Percentiles rank a stretch among this genome's conserved stretches.
Conservation (phyloP, 2,113 vertebrate species). For the Lepus timidus region DNA sequence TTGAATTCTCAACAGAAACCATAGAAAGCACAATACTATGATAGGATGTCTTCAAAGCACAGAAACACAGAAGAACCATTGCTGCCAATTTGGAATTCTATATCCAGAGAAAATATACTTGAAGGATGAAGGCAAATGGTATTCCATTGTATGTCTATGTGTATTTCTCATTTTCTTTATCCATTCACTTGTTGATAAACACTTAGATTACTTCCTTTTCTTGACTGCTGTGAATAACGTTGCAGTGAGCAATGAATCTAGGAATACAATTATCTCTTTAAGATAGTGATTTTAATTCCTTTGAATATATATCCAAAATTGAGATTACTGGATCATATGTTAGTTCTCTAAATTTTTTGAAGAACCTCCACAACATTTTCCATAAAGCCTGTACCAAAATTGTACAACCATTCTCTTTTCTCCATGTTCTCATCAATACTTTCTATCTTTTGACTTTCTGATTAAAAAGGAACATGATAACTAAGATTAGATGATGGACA, state of each 20-base stretch:
- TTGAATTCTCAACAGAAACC: neutral
- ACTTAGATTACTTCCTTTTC: neutral
- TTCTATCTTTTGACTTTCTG: neutral
- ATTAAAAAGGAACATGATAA: neutral
- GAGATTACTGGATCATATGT: no score
- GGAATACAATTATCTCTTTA: neutral
- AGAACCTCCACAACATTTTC: neutral
- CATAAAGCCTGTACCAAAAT: neutral
- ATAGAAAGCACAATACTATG: neutral
- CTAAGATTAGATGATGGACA: neutral
- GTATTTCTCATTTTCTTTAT: neutral
- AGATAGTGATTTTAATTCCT: no score
- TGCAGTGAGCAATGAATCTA: neutral
- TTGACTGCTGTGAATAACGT: neutral
- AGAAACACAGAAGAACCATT: neutral
- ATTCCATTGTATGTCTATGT: neutral
- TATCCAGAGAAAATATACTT: neutral
- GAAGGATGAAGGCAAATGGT: neutral
- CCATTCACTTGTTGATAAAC: no score
- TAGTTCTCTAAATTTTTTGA: neutral
- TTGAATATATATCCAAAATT: no score
- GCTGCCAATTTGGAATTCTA: constrained; percentile 22
- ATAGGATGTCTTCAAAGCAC: neutral
- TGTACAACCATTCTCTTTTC: neutral
- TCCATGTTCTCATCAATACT: neutral